Evolutionary conservation across 2,113 vertebrate species (phyloP), one percentile per base, ranked within the genome.

Genomic region (Tichodroma muraria): DNA sequence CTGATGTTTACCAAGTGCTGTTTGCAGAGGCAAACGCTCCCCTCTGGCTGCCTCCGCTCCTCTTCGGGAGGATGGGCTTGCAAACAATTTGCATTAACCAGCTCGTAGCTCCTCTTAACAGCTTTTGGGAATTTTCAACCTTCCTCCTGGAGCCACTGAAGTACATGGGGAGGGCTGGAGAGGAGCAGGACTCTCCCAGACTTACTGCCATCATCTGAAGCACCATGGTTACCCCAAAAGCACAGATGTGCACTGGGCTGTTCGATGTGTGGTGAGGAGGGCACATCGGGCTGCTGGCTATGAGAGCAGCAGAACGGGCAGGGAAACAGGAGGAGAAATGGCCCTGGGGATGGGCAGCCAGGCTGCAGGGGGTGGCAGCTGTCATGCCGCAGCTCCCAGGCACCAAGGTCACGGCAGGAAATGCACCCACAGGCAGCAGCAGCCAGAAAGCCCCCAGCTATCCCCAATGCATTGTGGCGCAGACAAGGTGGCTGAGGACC

Each of bases 401-500:
- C 45, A 53, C n/a, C 27, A 6, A 33, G 73, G 59, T 19, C 59
- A 52, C 60, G 20, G 88, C n/a, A 31, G 56, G 42, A 52, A 33
- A 16, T 15, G 37, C 53, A 33, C 15, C 42, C 1, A 2, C 9
- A 31, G 0, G 4, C 35, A 40, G 40, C 56, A 78, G 37, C 13
- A 4, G 53, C 30, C 89, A 28, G 37, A 64, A 11, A 45, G 15
- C 24, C 40, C 57, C 1, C 4, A 53, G 1, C 40, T 24, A 47
- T 2, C 44, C 37, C 7, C 22, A 11, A 1, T 1, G 5, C 15
- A 16, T 5, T 0, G 0, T 2, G 4, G 50, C 22, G 22, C 23
- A 18, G 35, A 24, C 13, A 20, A 8, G 42, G 73, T 14, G 31
- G 45, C 50, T 25, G 53, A 71, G 54, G 19, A 50, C 13, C 45